These are phyloP conservation scores for Scaptodrosophila latifasciaeformis DNA, from an alignment of 2,888 invertebrate genomes.

Conservation along the genomic window DNA sequence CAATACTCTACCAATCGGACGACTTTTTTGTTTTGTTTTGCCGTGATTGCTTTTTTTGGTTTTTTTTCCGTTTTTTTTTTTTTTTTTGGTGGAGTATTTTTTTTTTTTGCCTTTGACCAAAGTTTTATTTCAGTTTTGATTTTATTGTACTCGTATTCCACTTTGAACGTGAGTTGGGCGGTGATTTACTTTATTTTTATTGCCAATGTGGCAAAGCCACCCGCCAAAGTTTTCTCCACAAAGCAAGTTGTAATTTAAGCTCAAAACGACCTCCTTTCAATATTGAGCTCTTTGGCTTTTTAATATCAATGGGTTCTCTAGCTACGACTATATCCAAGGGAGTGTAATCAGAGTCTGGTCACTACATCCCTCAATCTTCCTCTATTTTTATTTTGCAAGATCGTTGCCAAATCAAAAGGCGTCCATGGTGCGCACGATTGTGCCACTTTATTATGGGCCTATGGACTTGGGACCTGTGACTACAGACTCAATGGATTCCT, in stretches of 20 bases:
- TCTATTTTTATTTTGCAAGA: no score
- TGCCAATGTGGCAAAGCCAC: constrained; percentile 29
- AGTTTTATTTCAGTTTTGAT: constrained; percentile 51
- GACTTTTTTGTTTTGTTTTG: constrained; percentile 11
- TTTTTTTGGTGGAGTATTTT: no score
- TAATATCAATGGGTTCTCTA: constrained; percentile 12
- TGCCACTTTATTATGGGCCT: constrained; percentile 61
- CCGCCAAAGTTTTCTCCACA: background rate
- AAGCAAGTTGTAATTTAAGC: constrained; percentile 15
- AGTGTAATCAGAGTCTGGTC: no score
- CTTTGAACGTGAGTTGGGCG: constrained; percentile 63
- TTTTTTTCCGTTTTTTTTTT: no score
- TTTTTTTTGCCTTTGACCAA: constrained; percentile 16
- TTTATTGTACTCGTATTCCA: constrained; percentile 42
- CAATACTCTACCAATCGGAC: constrained; percentile 32
- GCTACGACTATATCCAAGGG: no score
- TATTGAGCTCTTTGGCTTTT: constrained; percentile 10
- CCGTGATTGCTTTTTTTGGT: constrained; percentile 8
- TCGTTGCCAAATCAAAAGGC: constrained; percentile 68
- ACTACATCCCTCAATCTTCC: constrained; percentile 1
- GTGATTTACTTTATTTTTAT: constrained; percentile 55
- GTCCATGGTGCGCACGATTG: constrained; percentile 62
- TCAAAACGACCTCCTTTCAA: background rate
- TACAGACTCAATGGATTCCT: background rate
- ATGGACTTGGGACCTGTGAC: no score